Evolutionary conservation across 2,113 vertebrate genomes (phyloP).

Genomic region (Macquaria ambigua): DNA sequence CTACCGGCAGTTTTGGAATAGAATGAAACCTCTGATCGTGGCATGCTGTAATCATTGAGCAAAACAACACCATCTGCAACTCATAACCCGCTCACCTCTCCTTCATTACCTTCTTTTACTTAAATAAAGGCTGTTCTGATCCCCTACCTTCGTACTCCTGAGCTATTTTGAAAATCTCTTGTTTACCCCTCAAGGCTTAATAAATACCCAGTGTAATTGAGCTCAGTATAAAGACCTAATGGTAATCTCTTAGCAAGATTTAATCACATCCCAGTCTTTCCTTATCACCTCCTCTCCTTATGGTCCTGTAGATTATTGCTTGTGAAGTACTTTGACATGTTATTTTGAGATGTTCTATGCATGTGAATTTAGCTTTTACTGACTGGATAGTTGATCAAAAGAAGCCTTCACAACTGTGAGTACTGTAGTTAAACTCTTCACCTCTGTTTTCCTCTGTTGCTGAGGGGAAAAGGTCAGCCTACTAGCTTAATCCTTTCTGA

Average conservation of each 20-base stretch:
- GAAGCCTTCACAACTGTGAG: neutral
- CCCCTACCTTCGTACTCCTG: neutral
- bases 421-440: constrained; percentile 19
- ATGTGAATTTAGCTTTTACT: neutral
- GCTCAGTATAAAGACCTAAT: neutral
- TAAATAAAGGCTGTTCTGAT: neutral
- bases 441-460: constrained; percentile 30
- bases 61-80: constrained; percentile 52
- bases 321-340: neutral
- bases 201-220: constrained; percentile 21
- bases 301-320: neutral
- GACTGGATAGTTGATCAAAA: constrained; percentile 6
- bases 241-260: constrained; percentile 10
- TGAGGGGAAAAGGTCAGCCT: constrained; percentile 27
- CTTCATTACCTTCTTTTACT: neutral
- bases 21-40: neutral
- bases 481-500: constrained; percentile 58
- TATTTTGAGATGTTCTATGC: neutral
- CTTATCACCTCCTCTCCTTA: neutral
- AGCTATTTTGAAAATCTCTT: constrained; percentile 19
- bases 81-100: constrained; percentile 17
- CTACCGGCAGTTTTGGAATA: neutral
- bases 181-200: constrained; percentile 45
- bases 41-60: neutral
- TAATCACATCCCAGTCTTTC: constrained; percentile 5